Evolutionary conservation across 2,113 vertebrate genomes (phyloP).

Genomic region (Cranoglanis bouderius): DNA sequence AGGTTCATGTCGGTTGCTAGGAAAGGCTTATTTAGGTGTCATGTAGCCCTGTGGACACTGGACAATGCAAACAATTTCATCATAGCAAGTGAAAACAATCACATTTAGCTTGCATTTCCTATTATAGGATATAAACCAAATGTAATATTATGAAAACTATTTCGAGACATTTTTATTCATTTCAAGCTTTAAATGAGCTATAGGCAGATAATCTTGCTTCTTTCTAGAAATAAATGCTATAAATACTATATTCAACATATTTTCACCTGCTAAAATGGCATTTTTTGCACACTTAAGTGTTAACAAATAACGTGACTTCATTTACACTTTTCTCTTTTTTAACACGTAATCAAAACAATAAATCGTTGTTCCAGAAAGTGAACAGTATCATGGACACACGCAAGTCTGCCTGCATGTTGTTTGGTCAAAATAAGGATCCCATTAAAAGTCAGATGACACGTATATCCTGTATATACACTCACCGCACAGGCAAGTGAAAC

Average conservation of each 20-base stretch:
- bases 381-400: background rate
- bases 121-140: background rate
- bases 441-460: background rate
- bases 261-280: background rate
- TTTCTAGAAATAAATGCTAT: background rate
- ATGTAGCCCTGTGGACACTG: background rate
- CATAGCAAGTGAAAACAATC: background rate
- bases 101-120: background rate
- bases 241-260: background rate
- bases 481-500: background rate
- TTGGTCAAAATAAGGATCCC: background rate
- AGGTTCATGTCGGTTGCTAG: background rate
- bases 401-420: background rate
- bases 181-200: background rate
- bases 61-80: background rate
- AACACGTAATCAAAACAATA: background rate
- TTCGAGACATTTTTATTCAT: background rate
- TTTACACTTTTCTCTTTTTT: background rate
- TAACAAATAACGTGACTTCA: background rate
- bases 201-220: background rate
- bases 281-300: background rate
- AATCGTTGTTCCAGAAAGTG: background rate
- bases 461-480: background rate
- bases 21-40: background rate
- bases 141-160: background rate